These are phyloP conservation scores for Hypena proboscidalis DNA, from an alignment of 2,888 invertebrate genomes.

Conservation along the genomic window DNA sequence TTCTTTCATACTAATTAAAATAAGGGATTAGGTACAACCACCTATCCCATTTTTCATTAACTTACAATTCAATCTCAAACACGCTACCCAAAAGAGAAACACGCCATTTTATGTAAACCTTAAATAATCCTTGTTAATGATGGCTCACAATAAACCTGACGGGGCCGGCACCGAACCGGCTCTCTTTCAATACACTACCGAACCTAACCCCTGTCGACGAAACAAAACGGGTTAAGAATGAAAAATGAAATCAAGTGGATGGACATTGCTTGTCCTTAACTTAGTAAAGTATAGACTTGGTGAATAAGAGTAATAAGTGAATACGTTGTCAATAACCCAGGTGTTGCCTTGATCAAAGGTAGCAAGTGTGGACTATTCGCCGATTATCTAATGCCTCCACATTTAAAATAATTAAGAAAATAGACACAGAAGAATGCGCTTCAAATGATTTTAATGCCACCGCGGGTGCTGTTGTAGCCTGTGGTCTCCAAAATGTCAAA, in stretches of 20 bases:
- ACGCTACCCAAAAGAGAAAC: slow-evolving; percentile 3
- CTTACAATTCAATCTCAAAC: neutral
- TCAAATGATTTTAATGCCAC: no score
- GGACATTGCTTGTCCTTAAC: slow-evolving; percentile 60
- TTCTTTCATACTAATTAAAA: no score
- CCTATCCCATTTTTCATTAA: no score
- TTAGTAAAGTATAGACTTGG: slow-evolving; percentile 45
- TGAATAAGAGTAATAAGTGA: slow-evolving; percentile 5
- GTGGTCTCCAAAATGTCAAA: no score
- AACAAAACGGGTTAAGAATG: slow-evolving; percentile 80
- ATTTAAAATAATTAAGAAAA: no score
- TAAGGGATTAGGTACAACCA: no score
- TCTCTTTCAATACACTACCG: slow-evolving; percentile 67
- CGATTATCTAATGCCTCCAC: no score
- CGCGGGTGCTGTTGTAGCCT: no score
- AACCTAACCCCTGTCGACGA: slow-evolving; percentile 73
- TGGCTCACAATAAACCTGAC: slow-evolving; percentile 62
- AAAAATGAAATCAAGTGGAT: slow-evolving; percentile 85
- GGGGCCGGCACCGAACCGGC: slow-evolving; percentile 69
- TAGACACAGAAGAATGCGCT: no score
- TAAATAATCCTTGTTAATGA: slow-evolving; percentile 69
- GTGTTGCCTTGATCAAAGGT: no score
- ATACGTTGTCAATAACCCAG: no score
- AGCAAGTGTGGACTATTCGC: no score
- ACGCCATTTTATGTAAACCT: slow-evolving; percentile 26